Evolutionary conservation across 2,888 invertebrate species (phyloP).

Genomic region (Antitype chi): DNA sequence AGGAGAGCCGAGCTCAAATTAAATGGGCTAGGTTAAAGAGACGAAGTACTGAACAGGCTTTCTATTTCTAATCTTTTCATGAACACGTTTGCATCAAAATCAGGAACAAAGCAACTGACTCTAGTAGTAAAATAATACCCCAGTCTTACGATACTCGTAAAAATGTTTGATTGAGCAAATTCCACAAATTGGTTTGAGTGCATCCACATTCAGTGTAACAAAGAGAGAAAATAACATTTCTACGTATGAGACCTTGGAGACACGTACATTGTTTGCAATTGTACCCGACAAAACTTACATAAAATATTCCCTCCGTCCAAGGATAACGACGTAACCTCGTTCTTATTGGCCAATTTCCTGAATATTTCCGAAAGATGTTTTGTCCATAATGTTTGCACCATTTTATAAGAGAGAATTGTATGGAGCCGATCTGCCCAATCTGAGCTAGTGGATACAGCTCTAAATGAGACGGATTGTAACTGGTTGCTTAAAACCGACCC

Average conservation of each 20-base stretch:
- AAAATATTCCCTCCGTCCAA: constrained; percentile 43
- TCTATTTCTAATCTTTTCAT: background rate
- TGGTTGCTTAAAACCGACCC: too few species aligned
- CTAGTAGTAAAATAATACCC: background rate
- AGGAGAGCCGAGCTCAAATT: too few species aligned
- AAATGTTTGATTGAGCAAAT: constrained; percentile 15
- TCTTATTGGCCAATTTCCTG: constrained; percentile 36
- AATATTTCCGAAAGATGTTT: constrained; percentile 24
- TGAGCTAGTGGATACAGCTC: too few species aligned
- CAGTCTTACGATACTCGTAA: background rate
- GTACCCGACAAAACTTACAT: constrained; percentile 37
- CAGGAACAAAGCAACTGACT: background rate
- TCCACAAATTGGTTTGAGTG: constrained; percentile 26
- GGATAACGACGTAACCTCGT: constrained; percentile 41
- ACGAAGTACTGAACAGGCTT: background rate
- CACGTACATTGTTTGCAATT: constrained; percentile 20
- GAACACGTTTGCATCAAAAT: background rate
- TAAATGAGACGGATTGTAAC: too few species aligned
- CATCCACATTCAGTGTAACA: constrained; percentile 16
- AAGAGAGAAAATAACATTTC: constrained; percentile 33
- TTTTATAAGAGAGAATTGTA: constrained; percentile 10
- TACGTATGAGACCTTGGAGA: constrained; percentile 25
- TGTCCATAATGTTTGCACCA: constrained; percentile 8
- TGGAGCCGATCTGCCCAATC: too few species aligned
- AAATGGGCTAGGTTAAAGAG: too few species aligned